Percentiles rank a stretch among this genome's conserved stretches.
phyloP scores from a whole-genome alignment of 2,797 vertebrate species.

The Hipposideros larvatus region DNA sequence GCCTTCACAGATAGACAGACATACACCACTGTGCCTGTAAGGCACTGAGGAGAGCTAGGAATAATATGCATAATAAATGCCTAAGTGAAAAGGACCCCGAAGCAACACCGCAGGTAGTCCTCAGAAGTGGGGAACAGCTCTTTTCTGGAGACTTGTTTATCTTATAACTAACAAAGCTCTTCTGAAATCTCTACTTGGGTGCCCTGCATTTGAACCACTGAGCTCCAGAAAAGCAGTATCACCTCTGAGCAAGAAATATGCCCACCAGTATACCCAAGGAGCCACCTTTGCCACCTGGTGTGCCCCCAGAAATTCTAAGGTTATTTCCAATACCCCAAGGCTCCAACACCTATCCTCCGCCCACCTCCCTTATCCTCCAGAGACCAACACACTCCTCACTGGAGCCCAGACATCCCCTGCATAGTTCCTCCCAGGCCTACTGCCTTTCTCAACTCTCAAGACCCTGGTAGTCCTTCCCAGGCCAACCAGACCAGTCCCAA shows the following conservation, averaged over 20 bases:
- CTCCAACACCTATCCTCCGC: neutral
- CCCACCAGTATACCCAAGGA: neutral
- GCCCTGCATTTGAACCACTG: neutral
- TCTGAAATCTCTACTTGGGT: neutral
- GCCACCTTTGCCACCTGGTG: neutral
- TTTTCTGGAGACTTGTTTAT: neutral
- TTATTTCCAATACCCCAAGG: neutral
- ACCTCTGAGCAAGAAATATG: neutral
- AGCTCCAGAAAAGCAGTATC: neutral
- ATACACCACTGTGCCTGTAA: neutral
- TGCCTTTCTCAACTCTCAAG: neutral
- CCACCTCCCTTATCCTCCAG: neutral
- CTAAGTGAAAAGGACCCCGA: neutral
- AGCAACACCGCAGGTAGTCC: neutral
- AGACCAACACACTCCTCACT: neutral
- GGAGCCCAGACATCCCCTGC: neutral
- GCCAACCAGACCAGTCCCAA: neutral
- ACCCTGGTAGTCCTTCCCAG: no score
- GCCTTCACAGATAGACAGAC: neutral
- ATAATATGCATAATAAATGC: neutral
- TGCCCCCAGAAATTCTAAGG: neutral
- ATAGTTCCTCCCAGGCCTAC: neutral
- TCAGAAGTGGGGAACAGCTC: neutral
- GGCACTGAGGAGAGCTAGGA: neutral
- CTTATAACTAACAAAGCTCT: constrained; percentile 20